Evolutionary conservation across 2,888 invertebrate species (phyloP).

Genomic region (Chrysolina haemoptera): DNA sequence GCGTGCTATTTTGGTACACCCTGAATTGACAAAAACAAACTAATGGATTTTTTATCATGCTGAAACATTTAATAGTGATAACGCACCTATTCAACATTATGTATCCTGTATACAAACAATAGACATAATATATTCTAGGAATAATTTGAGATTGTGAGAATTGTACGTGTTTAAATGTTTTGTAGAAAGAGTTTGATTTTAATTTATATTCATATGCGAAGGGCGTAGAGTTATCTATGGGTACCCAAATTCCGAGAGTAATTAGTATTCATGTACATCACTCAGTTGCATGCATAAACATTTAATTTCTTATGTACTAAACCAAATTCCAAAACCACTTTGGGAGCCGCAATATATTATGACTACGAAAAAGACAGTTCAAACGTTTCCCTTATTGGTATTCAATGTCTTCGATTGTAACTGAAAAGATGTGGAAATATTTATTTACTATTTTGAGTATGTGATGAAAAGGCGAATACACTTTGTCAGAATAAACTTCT

Average conservation of each 20-base stretch:
- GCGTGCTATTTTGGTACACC: not conserved
- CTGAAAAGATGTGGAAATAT: too few species aligned
- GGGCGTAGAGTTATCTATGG: not conserved
- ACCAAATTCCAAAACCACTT: not conserved
- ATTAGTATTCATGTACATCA: not conserved
- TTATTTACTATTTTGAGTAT: too few species aligned
- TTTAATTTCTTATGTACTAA: not conserved
- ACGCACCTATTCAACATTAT: constrained; percentile 17
- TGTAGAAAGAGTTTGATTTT: not conserved
- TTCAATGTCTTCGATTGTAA: too few species aligned
- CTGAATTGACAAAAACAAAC: constrained; percentile 5
- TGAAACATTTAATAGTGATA: constrained; percentile 16
- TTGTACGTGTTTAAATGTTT: constrained; percentile 12
- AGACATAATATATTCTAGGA: constrained; percentile 8
- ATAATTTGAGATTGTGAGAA: constrained; percentile 16
- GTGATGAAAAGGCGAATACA: too few species aligned
- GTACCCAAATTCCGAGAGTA: not conserved
- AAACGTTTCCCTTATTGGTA: too few species aligned
- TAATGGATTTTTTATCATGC: constrained; percentile 20
- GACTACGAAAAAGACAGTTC: too few species aligned
- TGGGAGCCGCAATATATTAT: too few species aligned
- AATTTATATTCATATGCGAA: not conserved
- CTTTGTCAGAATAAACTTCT: too few species aligned
- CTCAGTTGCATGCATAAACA: not conserved
- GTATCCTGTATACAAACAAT: constrained; percentile 9